Conservation (phyloP, 1,140 invertebrate genomes). For the Leptopilina boulardi region DNA sequence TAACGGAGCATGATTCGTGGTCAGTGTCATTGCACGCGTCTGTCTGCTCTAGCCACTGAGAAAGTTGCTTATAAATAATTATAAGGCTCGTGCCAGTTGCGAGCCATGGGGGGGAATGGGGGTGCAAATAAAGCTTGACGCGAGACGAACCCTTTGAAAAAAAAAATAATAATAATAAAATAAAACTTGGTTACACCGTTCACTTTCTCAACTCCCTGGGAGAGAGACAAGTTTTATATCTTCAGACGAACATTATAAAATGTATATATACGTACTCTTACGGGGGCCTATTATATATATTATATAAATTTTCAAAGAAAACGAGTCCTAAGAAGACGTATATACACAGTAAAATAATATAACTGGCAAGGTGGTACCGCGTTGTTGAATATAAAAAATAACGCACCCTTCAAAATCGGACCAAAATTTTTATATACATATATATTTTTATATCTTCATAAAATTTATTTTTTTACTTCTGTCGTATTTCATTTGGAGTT, state of each 20-base stretch:
- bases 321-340: constrained; percentile 32
- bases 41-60: constrained; percentile 24
- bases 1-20: constrained; percentile 9
- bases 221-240: constrained; percentile 14
- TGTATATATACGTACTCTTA: not conserved
- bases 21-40: constrained; percentile 31
- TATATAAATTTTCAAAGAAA: constrained; percentile 29
- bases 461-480: not conserved
- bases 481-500: not conserved
- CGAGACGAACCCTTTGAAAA: constrained; percentile 8
- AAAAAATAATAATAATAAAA: too few relatives aligned
- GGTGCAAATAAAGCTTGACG: constrained; percentile 37
- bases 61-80: constrained; percentile 55
- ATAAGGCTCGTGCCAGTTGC: constrained; percentile 53
- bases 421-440: not conserved
- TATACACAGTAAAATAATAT: not conserved
- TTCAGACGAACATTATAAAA: not conserved
- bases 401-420: not conserved
- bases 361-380: constrained; percentile 2
- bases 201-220: constrained; percentile 18
- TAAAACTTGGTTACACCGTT: constrained; percentile 13
- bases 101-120: constrained; percentile 35
- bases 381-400: not conserved
- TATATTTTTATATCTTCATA: not conserved
- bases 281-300: not conserved